Conservation (phyloP, 2,113 vertebrate genomes). For the Xiphorhynchus elegans region DNA sequence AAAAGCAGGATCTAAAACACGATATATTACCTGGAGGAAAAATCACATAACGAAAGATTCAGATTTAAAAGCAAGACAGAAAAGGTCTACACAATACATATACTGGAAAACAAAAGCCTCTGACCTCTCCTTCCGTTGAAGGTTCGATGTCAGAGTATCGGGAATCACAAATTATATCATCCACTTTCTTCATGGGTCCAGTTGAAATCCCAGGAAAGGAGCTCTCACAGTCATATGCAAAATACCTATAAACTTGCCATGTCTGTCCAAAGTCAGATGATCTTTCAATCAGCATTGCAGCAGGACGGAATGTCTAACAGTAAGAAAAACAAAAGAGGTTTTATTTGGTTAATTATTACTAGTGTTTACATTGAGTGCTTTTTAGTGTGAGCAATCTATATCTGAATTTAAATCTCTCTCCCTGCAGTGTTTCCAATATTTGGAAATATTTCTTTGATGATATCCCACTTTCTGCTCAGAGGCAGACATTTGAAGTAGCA, state of each 20-base stretch:
- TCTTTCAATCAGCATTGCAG: constrained; percentile 96
- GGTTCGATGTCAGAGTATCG: constrained; percentile 97
- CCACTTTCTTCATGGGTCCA: constrained; percentile 94
- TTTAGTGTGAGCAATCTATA: neutral
- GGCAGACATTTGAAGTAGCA: neutral
- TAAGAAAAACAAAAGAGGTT: neutral
- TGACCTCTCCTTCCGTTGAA: constrained; percentile 95
- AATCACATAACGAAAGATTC: neutral
- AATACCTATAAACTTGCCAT: constrained; percentile 95
- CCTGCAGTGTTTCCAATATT: neutral
- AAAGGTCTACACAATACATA: neutral
- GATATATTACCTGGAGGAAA: constrained; percentile 89
- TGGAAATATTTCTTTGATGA: neutral
- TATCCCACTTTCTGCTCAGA: neutral
- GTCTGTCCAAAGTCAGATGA: constrained; percentile 92
- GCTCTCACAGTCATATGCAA: constrained; percentile 94
- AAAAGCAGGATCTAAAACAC: constrained; percentile 94
- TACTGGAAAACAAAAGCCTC: neutral
- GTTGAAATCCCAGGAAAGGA: constrained; percentile 84
- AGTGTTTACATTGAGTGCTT: neutral
- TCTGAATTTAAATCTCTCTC: neutral
- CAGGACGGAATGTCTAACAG: constrained; percentile 91
- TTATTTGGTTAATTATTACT: neutral
- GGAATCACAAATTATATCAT: constrained; percentile 95
- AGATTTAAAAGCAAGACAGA: neutral